Conservation (phyloP, 2,113 vertebrate genomes). For the Morone chrysops region DNA sequence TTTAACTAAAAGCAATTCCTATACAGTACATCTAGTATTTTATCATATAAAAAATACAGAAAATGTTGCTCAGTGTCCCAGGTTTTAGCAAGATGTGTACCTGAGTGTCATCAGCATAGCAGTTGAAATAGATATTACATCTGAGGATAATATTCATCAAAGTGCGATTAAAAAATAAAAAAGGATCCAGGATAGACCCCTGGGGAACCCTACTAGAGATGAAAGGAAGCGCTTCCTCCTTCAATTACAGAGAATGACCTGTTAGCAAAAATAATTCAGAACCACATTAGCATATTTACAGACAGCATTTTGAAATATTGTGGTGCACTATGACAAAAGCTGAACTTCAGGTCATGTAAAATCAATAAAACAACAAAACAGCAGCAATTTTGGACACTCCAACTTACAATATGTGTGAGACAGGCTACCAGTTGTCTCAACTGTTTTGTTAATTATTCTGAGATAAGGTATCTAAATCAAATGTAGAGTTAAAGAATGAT, state of each 20-base stretch:
- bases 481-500: background rate
- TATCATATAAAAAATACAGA: background rate
- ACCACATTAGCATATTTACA: background rate
- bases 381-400: background rate
- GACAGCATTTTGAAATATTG: background rate
- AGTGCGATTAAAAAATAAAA: background rate
- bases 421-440: background rate
- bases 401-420: background rate
- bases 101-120: background rate
- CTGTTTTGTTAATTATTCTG: background rate
- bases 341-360: background rate
- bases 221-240: background rate
- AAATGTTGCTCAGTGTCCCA: background rate
- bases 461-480: background rate
- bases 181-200: background rate
- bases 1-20: background rate
- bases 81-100: background rate
- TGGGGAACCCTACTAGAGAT: background rate
- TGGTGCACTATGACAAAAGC: background rate
- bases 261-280: background rate
- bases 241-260: background rate
- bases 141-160: background rate
- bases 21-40: background rate
- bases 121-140: background rate
- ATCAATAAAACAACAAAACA: background rate